These are phyloP conservation scores for Chlorodrepanis virens DNA, from an alignment of 2,113 vertebrate genomes.

Conservation along the genomic window DNA sequence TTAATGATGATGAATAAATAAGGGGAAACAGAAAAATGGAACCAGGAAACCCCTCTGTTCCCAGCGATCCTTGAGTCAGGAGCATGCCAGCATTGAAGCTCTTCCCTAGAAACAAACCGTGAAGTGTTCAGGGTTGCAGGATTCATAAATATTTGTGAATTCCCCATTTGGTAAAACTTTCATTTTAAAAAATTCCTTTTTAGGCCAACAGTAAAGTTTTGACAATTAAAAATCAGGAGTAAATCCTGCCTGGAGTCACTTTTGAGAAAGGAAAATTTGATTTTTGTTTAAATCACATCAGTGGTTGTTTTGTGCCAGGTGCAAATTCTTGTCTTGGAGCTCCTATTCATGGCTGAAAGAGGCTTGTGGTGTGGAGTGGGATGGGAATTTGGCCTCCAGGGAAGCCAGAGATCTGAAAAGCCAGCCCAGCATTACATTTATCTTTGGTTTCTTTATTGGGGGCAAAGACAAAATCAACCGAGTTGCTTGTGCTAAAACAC, in stretches of 20 bases:
- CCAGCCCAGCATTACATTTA: neutral
- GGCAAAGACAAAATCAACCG: neutral
- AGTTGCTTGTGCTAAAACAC: neutral
- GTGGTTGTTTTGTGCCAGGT: neutral
- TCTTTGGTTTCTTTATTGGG: neutral
- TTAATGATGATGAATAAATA: neutral
- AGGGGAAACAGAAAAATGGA: neutral
- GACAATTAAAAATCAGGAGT: neutral
- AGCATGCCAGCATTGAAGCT: neutral
- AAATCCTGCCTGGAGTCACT: neutral
- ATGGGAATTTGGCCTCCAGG: neutral
- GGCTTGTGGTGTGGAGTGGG: neutral
- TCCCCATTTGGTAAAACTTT: neutral
- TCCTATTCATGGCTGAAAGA: neutral
- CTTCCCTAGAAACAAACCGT: neutral
- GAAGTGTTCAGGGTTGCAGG: neutral
- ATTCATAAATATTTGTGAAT: neutral
- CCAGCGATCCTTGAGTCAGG: neutral
- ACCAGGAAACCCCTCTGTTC: rapidly evolving
- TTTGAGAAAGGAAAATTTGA: neutral
- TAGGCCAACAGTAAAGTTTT: neutral
- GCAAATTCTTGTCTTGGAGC: neutral
- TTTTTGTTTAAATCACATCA: neutral
- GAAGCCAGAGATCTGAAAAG: neutral
- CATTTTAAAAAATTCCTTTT: neutral